Conservation (phyloP, 2,888 invertebrate species). For the Pecten maximus region DNA sequence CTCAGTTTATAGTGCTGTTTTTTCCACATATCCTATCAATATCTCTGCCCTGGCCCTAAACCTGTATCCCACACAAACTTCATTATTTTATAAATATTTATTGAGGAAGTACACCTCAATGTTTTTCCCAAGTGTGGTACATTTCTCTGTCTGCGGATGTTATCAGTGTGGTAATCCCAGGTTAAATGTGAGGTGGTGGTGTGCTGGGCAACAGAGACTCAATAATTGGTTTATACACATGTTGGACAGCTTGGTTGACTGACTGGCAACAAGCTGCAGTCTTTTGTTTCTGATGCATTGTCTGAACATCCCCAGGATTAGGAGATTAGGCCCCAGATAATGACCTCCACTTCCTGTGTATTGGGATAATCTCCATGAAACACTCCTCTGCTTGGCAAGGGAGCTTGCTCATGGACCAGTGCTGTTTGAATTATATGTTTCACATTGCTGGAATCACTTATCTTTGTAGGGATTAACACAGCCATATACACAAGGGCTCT, state of each 20-base stretch:
- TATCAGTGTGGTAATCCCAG: not conserved
- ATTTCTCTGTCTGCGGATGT: not conserved
- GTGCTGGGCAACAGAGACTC: not conserved
- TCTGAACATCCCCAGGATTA: constrained; percentile 1
- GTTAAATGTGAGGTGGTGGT: not conserved
- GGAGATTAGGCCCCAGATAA: not conserved
- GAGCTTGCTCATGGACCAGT: not conserved
- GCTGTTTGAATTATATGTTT: not conserved
- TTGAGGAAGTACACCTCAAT: no score
- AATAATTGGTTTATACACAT: constrained; percentile 26
- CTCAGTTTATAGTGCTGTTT: no score
- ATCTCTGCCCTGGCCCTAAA: no score
- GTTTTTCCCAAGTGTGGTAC: not conserved
- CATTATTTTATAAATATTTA: no score
- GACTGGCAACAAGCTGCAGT: constrained; percentile 23
- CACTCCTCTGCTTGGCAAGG: not conserved
- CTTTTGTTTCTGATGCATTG: not conserved
- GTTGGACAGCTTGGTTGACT: constrained; percentile 5
- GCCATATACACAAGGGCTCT: no score
- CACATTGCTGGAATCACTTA: constrained; percentile 2
- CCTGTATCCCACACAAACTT: no score
- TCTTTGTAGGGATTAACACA: constrained; percentile 2
- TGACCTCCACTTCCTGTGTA: constrained; percentile 26
- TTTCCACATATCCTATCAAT: no score
- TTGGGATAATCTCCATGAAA: not conserved